Evolutionary conservation across 2,888 invertebrate species (phyloP).

Genomic region (Zygaena filipendulae): DNA sequence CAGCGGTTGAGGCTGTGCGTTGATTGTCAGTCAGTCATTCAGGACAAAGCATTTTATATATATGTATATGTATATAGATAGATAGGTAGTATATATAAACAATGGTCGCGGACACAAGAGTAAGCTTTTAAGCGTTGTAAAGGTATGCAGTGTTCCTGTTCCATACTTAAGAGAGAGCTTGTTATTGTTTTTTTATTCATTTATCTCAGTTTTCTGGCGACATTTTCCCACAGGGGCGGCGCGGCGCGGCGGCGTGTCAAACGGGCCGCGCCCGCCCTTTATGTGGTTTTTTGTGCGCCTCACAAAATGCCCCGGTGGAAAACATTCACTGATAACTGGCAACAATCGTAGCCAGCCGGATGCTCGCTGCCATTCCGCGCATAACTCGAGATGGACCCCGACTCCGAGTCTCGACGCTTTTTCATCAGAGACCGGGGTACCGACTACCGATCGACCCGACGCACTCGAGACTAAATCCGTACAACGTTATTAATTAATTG

Average conservation of each 20-base stretch:
- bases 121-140: too few relatives aligned
- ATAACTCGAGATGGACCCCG: conserved; percentile 51
- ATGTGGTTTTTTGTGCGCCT: conserved; percentile 65
- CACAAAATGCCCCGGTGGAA: conserved; percentile 64
- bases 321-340: conserved; percentile 69
- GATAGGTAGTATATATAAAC: too few relatives aligned
- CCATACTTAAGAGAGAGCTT: conserved; percentile 56
- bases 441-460: neutral
- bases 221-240: conserved; percentile 67
- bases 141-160: too few relatives aligned
- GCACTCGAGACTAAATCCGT: neutral
- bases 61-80: too few relatives aligned
- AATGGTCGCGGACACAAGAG: too few relatives aligned
- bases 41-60: too few relatives aligned
- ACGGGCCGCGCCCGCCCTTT: conserved; percentile 65
- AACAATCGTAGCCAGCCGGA: conserved; percentile 68
- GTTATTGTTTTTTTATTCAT: conserved; percentile 68
- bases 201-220: conserved; percentile 65
- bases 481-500: too few relatives aligned
- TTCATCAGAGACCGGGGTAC: conserved; percentile 40
- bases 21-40: too few relatives aligned
- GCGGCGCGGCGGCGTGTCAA: conserved; percentile 64
- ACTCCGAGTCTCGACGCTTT: conserved; percentile 48
- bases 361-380: conserved; percentile 62
- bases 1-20: too few relatives aligned